Conservation (phyloP, 37 sponge, comb jelly and placozoan species). For the Haliclona indistincta region DNA sequence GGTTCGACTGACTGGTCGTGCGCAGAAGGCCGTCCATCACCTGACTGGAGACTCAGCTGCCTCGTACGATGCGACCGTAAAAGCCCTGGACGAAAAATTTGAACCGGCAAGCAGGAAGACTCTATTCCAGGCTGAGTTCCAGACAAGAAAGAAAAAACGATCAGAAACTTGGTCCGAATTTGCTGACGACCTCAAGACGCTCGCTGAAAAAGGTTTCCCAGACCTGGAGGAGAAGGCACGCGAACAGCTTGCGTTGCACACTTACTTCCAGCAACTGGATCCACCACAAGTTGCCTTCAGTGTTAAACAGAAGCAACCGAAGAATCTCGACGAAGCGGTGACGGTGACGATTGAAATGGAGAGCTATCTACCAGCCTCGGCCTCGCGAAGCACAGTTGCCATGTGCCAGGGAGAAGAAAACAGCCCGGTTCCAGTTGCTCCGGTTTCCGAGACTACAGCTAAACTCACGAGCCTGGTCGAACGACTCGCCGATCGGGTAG, state of each 20-base stretch:
- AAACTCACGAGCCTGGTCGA: slow-evolving; percentile 1
- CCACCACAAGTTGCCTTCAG: slow-evolving; percentile 32
- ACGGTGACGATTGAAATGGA: slow-evolving; percentile 50
- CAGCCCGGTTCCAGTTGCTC: not conserved
- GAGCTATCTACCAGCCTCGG: slow-evolving; percentile 2
- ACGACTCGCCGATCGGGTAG: slow-evolving; percentile 16
- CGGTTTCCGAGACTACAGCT: not conserved
- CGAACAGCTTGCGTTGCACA: slow-evolving; percentile 23
- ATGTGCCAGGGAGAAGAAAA: no score
- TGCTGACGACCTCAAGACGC: slow-evolving; percentile 19
- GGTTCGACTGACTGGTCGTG: slow-evolving; percentile 31
- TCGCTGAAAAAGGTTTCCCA: slow-evolving; percentile 43
- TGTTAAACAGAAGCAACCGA: slow-evolving; percentile 41
- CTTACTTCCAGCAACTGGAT: slow-evolving; percentile 7
- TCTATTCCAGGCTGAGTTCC: slow-evolving; percentile 42
- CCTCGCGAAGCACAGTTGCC: no score
- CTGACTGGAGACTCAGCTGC: slow-evolving; percentile 1
- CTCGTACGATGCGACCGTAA: not conserved
- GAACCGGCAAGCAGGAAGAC: slow-evolving; percentile 28
- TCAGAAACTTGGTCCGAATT: slow-evolving; percentile 40
- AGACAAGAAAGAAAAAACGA: slow-evolving; percentile 23
- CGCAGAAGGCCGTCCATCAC: slow-evolving; percentile 19
- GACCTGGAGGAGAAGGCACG: slow-evolving; percentile 35
- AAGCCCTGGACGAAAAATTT: slow-evolving; percentile 33
- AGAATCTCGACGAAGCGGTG: slow-evolving; percentile 40